These are phyloP conservation scores for Cercopithecus petaurista DNA, from an alignment of 2,797 vertebrate species.

Conservation along the genomic window DNA sequence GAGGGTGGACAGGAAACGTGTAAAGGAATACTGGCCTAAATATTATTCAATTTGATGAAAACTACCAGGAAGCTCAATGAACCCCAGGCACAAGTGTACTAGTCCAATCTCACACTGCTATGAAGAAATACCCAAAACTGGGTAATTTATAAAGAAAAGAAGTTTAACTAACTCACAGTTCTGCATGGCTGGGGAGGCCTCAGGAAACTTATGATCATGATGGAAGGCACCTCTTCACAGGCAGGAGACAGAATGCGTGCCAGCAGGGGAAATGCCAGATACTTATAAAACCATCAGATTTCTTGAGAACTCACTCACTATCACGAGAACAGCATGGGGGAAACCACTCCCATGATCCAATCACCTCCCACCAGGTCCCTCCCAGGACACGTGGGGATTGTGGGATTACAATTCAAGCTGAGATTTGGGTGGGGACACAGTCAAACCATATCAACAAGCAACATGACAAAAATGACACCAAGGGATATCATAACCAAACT, in stretches of 20 bases:
- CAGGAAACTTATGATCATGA: not conserved
- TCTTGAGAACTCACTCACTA: not conserved
- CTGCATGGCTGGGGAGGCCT: not conserved
- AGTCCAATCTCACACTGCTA: not conserved
- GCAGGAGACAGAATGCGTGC: not conserved
- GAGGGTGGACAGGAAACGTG: not conserved
- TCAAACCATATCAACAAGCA: not conserved
- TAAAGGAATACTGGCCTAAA: not conserved
- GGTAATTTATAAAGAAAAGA: not conserved
- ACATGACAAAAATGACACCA: not conserved
- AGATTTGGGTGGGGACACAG: not conserved
- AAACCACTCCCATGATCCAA: not conserved
- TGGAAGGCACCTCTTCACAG: not conserved
- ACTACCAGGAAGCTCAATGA: not conserved
- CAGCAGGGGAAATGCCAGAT: not conserved
- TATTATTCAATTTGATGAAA: not conserved
- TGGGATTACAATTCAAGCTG: not conserved
- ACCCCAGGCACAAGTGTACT: not conserved
- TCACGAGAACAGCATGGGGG: not conserved
- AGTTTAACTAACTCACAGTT: not conserved
- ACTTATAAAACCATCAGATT: no score
- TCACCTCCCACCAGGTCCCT: not conserved
- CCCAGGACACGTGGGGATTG: not conserved
- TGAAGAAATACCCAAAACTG: not conserved
- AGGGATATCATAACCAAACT: not conserved